Evolutionary conservation across 2,888 invertebrate species (phyloP).

Genomic region (Idaea aversata): DNA sequence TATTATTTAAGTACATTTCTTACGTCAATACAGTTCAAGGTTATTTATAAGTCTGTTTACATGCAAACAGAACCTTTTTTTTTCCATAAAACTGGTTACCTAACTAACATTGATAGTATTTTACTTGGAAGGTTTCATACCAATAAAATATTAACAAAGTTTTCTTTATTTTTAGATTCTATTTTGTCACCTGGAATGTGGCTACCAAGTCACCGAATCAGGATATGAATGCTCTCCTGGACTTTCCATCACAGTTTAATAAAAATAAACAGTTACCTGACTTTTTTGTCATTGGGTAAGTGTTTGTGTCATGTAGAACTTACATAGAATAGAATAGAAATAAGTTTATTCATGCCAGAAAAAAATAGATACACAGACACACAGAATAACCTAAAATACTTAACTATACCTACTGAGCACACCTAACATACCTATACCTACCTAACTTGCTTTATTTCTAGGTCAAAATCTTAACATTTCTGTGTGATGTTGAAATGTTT

Average conservation of each 20-base stretch:
- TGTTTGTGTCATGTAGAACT: slow-evolving; percentile 19
- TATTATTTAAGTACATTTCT: slow-evolving; percentile 9
- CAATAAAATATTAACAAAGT: slow-evolving; percentile 7
- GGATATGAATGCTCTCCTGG: slow-evolving; percentile 85
- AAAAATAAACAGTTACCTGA: slow-evolving; percentile 86
- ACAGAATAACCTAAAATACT: too few species aligned
- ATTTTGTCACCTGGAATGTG: slow-evolving; percentile 95
- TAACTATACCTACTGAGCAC: too few species aligned
- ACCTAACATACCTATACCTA: too few species aligned
- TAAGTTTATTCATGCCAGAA: too few species aligned
- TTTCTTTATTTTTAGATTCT: slow-evolving; percentile 79
- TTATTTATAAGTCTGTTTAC: slow-evolving; percentile 24
- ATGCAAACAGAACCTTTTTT: slow-evolving; percentile 11
- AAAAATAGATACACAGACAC: too few species aligned
- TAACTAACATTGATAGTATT: slow-evolving; percentile 3
- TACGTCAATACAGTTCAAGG: slow-evolving; percentile 51
- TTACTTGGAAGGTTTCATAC: slow-evolving; percentile 13
- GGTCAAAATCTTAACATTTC: not conserved
- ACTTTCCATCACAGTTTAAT: slow-evolving; percentile 82
- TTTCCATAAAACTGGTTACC: slow-evolving; percentile 4
- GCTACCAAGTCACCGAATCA: slow-evolving; percentile 88
- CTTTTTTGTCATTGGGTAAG: slow-evolving; percentile 91
- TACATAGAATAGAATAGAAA: too few species aligned
- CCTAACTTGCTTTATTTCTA: not conserved
- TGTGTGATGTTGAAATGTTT: not conserved